Evolutionary conservation across 2,797 vertebrate genomes (phyloP).

Genomic region (Pangasius macronema): DNA sequence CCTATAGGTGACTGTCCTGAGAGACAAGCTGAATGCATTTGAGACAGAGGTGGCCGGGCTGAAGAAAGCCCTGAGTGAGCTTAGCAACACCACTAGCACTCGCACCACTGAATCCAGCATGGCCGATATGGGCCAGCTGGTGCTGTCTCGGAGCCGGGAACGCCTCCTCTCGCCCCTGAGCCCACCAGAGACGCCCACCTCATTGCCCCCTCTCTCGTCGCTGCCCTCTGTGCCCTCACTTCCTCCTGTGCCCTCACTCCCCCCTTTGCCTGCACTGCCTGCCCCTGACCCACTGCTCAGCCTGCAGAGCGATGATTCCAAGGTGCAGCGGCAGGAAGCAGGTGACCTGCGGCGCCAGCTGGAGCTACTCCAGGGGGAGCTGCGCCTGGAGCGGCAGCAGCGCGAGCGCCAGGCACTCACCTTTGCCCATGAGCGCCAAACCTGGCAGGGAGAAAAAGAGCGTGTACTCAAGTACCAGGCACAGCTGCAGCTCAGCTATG

Average conservation of each 20-base stretch:
- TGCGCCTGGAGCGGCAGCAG: constrained; percentile 89
- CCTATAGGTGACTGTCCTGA: constrained; percentile 64
- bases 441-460: constrained; percentile 97
- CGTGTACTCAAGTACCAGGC: constrained; percentile 98
- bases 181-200: constrained; percentile 47
- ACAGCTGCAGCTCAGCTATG: constrained; percentile 95
- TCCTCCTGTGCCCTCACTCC: constrained; percentile 31
- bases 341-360: constrained; percentile 82
- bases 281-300: constrained; percentile 61
- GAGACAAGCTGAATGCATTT: constrained; percentile 76
- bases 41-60: constrained; percentile 77
- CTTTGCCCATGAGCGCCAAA: constrained; percentile 93
- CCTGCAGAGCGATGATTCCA: constrained; percentile 96
- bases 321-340: constrained; percentile 89
- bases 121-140: constrained; percentile 50
- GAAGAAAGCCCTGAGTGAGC: constrained; percentile 74
- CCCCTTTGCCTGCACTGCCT: constrained; percentile 42
- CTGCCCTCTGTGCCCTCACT: constrained; percentile 14
- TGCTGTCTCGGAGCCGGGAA: constrained; percentile 52
- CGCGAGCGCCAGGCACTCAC: constrained; percentile 90
- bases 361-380: constrained; percentile 86
- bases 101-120: constrained; percentile 27
- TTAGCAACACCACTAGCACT: constrained; percentile 49
- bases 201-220: constrained; percentile 6
- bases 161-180: constrained; percentile 55